Evolutionary conservation across 2,797 vertebrate genomes (phyloP).

Genomic region (Triplophysa yarkandensis): DNA sequence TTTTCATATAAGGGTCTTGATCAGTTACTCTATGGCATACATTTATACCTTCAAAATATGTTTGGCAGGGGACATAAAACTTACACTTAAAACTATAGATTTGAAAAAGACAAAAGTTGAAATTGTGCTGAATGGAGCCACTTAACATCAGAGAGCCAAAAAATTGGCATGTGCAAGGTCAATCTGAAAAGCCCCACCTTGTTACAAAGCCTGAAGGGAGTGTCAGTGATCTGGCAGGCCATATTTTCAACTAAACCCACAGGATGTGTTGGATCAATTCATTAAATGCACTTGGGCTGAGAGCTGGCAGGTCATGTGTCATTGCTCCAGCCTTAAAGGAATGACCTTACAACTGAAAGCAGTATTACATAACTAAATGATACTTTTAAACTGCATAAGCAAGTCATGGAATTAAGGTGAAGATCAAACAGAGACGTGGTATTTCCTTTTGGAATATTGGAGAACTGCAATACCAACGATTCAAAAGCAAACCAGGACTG

Average conservation of each 20-base stretch:
- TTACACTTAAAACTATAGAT: background rate
- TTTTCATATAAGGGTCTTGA: background rate
- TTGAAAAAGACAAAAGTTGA: slow-evolving; percentile 23
- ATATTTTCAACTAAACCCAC: slow-evolving; percentile 70
- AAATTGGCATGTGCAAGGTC: slow-evolving; percentile 59
- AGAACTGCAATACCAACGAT: background rate
- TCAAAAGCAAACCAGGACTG: background rate
- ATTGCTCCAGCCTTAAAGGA: slow-evolving; percentile 71
- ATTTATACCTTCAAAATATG: background rate
- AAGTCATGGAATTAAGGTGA: background rate
- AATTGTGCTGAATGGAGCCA: slow-evolving; percentile 36
- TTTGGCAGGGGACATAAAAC: background rate
- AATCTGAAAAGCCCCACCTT: slow-evolving; percentile 52
- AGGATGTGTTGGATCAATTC: slow-evolving; percentile 73
- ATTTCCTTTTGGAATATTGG: background rate
- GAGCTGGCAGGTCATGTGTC: slow-evolving; percentile 68
- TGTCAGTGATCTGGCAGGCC: slow-evolving; percentile 62
- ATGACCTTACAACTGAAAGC: slow-evolving; percentile 70
- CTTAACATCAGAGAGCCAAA: slow-evolving; percentile 55
- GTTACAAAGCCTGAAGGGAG: slow-evolving; percentile 49
- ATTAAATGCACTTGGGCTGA: slow-evolving; percentile 66
- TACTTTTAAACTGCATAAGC: background rate
- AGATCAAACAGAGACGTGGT: background rate
- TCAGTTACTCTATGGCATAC: background rate
- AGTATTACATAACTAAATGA: background rate